Evolutionary conservation across 2,113 vertebrate genomes (phyloP).

Genomic region (Vombatus ursinus): DNA sequence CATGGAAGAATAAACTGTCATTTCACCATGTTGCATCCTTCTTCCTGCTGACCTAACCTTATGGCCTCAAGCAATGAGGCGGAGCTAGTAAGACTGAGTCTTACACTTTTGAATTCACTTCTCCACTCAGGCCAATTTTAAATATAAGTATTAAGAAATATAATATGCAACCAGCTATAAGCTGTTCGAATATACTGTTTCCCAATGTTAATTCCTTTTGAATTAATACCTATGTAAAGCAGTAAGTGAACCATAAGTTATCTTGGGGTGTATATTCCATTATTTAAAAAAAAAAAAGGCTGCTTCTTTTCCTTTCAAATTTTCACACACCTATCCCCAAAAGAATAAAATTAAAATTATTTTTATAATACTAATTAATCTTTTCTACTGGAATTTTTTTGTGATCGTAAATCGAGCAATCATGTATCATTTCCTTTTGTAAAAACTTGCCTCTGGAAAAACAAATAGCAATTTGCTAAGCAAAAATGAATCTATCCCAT

Average conservation of each 20-base stretch:
- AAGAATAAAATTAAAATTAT: slow-evolving; percentile 46
- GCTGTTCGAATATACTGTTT: slow-evolving; percentile 43
- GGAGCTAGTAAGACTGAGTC: slow-evolving; percentile 34
- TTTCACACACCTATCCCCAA: slow-evolving; percentile 22
- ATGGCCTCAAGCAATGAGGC: slow-evolving; percentile 18
- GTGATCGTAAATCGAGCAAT: slow-evolving; percentile 45
- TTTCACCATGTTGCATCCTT: slow-evolving; percentile 28
- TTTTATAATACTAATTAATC: slow-evolving; percentile 27
- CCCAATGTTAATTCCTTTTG: slow-evolving; percentile 31
- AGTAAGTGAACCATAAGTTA: slow-evolving; percentile 14
- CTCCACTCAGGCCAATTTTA: slow-evolving; percentile 36
- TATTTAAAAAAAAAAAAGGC: slow-evolving; percentile 26
- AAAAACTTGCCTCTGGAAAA: slow-evolving; percentile 37
- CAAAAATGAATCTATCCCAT: slow-evolving; percentile 60
- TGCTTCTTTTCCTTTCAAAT: slow-evolving; percentile 59
- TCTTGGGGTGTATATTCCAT: slow-evolving; percentile 9
- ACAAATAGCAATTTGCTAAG: slow-evolving; percentile 47
- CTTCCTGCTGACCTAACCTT: slow-evolving; percentile 25
- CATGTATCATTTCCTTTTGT: slow-evolving; percentile 52
- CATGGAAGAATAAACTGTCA: background rate
- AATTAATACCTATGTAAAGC: slow-evolving; percentile 34
- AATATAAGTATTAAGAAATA: slow-evolving; percentile 48
- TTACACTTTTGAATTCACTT: too few species aligned
- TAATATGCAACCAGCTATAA: slow-evolving; percentile 33
- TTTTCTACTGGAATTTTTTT: slow-evolving; percentile 40